A percentile compares a stretch with the other conserved stretches of the same genome.
Conservation (phyloP, 2,888 invertebrate genomes). For the Macrosiphum euphorbiae region DNA sequence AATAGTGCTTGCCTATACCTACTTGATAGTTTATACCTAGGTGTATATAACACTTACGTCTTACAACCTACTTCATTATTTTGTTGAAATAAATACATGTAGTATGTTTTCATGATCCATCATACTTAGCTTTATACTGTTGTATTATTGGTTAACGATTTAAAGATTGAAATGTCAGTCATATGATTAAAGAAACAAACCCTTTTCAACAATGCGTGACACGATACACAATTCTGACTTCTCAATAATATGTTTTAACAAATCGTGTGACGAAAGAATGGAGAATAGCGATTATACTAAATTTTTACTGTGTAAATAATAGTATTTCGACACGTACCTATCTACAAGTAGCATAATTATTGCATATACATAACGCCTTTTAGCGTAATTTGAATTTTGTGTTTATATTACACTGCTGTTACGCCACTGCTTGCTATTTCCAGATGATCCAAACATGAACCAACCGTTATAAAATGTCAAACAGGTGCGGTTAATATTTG, state of each 20-base stretch:
- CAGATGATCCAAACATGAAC: constrained; percentile 4
- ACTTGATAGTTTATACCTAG: background rate
- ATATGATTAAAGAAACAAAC: background rate
- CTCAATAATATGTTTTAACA: background rate
- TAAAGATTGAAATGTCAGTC: background rate
- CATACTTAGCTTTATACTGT: background rate
- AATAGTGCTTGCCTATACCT: background rate
- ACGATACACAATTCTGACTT: background rate
- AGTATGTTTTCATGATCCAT: background rate
- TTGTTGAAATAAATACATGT: background rate
- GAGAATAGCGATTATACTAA: background rate
- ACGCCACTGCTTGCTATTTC: background rate
- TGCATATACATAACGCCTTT: constrained; percentile 49
- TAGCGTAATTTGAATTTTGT: constrained; percentile 38
- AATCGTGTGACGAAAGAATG: background rate
- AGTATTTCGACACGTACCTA: constrained; percentile 25
- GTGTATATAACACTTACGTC: background rate
- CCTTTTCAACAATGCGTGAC: background rate
- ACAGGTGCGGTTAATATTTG: constrained; percentile 26
- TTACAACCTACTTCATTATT: background rate
- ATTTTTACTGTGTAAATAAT: background rate
- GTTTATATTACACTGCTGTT: constrained; percentile 16
- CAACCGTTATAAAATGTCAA: constrained; percentile 24
- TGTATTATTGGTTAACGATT: background rate
- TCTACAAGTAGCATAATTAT: background rate